Base-by-base conservation (phyloP, 2,888 invertebrate genomes). In the Ectemnius cavifrons region DNA sequence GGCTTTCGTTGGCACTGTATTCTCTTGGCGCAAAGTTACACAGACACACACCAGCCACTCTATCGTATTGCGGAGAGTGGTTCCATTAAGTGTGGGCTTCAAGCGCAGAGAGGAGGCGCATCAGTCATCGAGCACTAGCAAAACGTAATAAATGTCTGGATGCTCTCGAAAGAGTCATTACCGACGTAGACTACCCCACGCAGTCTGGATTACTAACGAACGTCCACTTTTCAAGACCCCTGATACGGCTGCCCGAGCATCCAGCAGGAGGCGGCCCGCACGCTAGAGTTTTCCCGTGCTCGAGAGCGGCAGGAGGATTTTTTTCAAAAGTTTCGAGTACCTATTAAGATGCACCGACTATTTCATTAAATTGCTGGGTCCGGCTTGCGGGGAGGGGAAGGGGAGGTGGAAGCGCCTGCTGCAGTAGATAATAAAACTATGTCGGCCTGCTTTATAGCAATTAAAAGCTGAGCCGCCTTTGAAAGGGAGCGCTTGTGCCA, bases 381-480 rank as follows among this genome's bases (percentile, higher is more conserved):
- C 63, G 72, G 68, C 14, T 69, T 20, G 73, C 58, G 61, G n/a
- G 20, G 58, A 52, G 47, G 45, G 14, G 57, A 60, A n/a, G n/a
- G n/a, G n/a, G n/a, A n/a, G n/a, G n/a, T n/a, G n/a, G 73, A 58
- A 28, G 45, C 5, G 20, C n/a, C 27, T 11, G 16, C 20, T 11
- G 27, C 23, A 46, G 47, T 28, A 56, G 23, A 49, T 49, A 63
- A 28, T 2, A 61, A 73, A 75, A 77, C 66, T 71, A 73, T 66
- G 70, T 67, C 14, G 45, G 59, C 57, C 77, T 47, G 67, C 49
- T 78, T 78, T 77, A 76, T 67, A 73, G 70, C 77, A 78, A 78
- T 78, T 78, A 78, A 73, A 77, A 77, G 67, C 74, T 64, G 69
- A 70, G 75, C 71, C 71, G 75, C 71, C 71, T 64, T 63, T 56